Evolutionary conservation across 2,888 invertebrate species (phyloP).

Genomic region (Exocentrus adspersus): DNA sequence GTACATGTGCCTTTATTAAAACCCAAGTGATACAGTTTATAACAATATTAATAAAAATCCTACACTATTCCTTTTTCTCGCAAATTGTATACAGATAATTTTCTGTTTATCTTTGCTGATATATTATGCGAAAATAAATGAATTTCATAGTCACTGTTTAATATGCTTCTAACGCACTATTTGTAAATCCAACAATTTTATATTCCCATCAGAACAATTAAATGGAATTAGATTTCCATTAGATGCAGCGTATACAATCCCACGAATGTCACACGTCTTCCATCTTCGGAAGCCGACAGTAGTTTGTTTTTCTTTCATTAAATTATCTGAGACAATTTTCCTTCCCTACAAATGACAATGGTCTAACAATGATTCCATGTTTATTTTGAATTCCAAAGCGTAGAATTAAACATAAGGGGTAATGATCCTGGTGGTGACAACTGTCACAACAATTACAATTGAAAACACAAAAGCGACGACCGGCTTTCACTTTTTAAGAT

Average conservation of each 20-base stretch:
- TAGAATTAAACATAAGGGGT: not conserved
- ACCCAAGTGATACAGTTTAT: not conserved
- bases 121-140: too few species aligned
- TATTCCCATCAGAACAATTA: too few species aligned
- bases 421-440: slow-evolving; percentile 1
- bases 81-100: too few species aligned
- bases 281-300: not conserved
- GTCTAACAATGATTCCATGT: not conserved
- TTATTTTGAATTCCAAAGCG: slow-evolving; percentile 7
- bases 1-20: not conserved
- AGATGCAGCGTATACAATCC: not conserved
- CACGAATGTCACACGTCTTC: not conserved
- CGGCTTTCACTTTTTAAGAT: not conserved
- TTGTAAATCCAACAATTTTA: too few species aligned
- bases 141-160: too few species aligned
- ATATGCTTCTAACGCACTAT: too few species aligned
- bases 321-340: not conserved
- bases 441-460: slow-evolving; percentile 3
- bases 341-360: not conserved
- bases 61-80: too few species aligned
- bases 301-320: not conserved
- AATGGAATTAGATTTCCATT: slow-evolving; percentile 1
- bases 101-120: too few species aligned
- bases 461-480: not conserved
- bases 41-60: too few species aligned